Evolutionary conservation across 2,888 invertebrate genomes (phyloP), one percentile per base, ranked within the genome.

Genomic region (Selenia dentaria): DNA sequence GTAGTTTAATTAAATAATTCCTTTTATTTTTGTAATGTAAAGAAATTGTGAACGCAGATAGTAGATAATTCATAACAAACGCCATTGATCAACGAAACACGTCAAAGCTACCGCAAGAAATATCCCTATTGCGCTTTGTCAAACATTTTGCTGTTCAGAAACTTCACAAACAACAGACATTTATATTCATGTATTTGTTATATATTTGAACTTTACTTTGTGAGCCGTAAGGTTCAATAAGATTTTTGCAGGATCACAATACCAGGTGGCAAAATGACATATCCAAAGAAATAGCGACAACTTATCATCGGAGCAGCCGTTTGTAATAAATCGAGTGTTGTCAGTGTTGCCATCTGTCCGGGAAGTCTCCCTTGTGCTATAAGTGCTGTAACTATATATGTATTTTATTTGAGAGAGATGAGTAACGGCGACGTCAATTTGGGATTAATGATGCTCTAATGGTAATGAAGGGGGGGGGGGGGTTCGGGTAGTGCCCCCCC

Each of bases 261-360:
- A 5, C 36, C 43, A 25, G 36, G 43, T 59, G 35, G 62, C 43
- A n/a, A 18, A 27, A 49, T 22, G 8, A 11, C 54, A 35, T 49
- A 48, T 54, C 57, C 52, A 59, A 70, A 70, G 70, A 70, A 70
- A 70, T 63, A 46, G 61, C 45, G 46, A 51, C 68, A 58, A 70
- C 70, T 70, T 70, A 67, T 70, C 68, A 71, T 70, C 57, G 42
- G n/a, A 51, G 41, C 28, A 35, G 47, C 47, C 35, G 29, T 28
- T 16, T 35, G 59, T 62, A 59, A 68, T 68, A 67, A 69, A 69
- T 67, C 60, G 41, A 40, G 53, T 33, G 50, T 25, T 56, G 68
- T 64, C 64, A 49, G 47, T 42, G 50, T 18, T 50, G 61, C 69
- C 67, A 72, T 70, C 70, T 69, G 68, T 72, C 62, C 57, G n/a